Base-by-base conservation (phyloP, 2,888 invertebrate genomes). In the Drosophila eohydei region DNA sequence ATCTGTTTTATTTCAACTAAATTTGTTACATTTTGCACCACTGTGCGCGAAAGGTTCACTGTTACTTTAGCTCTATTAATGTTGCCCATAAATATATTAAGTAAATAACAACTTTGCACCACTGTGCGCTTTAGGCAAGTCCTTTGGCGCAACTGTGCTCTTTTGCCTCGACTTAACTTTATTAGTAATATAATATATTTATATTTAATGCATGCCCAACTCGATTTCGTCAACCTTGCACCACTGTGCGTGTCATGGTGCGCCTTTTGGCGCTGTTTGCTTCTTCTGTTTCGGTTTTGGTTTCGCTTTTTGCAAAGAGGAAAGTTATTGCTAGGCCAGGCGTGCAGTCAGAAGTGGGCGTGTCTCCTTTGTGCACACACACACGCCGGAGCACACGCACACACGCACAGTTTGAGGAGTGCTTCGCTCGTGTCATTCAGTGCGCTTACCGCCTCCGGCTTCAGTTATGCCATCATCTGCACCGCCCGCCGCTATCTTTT, bases 341-440 rank as follows among this genome's bases (percentile, higher is more conserved):
- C 54, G 38, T 34, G 12, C 30, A 11, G 61, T 5, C 56, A 14
- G 56, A 41, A 61, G 28, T 21, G 21, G 65, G 32, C 40, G 46
- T 30, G 16, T 32, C 61, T 50, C 34, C 16, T 51, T 51, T 64
- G 38, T 40, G 8, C 28, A 4, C 52, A 36, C 36, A 26, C 50
- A 11, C 34, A 34, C 51, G 21, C 21, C 21, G 21, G 21, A 21
- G 21, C 36, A 26, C 50, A 11, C 34, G 21, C 51, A 34, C 51
- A 14, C 28, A 38, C 38, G 9, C 40, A 40, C 28, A 16, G 14
- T 3, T n/a, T 40, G 51, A 32, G 26, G 26, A 56, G 41, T 44
- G 59, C 41, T 57, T 50, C 28, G 63, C 38, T 54, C 38, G 40
- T 60, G 71, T 60, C 71, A 48, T 60, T 51, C 71, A 55, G 58